Evolutionary conservation across 2,797 vertebrate species (phyloP).

Genomic region (Gymnothorax reevesii): DNA sequence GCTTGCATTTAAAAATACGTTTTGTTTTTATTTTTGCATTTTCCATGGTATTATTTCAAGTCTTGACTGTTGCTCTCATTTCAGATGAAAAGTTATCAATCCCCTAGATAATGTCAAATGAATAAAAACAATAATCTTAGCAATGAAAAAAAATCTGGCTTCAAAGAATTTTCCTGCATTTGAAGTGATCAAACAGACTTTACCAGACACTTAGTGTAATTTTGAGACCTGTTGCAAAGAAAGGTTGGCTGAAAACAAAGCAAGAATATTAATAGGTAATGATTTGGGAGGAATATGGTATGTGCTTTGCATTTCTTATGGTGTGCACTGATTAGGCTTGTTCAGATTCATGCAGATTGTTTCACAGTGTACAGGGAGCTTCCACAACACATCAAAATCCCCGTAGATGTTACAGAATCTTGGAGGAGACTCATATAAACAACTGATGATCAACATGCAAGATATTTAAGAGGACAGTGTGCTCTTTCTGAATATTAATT

Average conservation of each 20-base stretch:
- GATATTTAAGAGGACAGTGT: not conserved
- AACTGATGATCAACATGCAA: not conserved
- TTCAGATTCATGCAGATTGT: not conserved
- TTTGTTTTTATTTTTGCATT: not conserved
- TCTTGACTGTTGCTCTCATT: not conserved
- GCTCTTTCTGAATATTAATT: not conserved
- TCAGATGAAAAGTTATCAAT: not conserved
- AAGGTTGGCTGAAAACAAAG: conserved; percentile 8
- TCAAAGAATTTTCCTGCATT: not conserved
- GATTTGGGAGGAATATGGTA: not conserved
- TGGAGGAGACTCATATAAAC: not conserved
- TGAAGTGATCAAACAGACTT: not conserved
- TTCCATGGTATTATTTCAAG: not conserved
- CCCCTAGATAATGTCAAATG: conserved; percentile 2
- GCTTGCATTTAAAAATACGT: not conserved
- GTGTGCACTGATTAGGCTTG: not conserved
- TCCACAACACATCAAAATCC: not conserved
- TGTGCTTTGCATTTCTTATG: not conserved
- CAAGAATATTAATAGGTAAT: not conserved
- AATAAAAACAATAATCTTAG: not conserved
- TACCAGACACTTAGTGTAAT: not conserved
- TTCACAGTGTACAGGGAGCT: not conserved
- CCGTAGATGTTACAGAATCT: not conserved
- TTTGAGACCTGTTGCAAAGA: conserved; percentile 5
- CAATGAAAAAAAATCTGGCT: conserved; percentile 2